These are phyloP conservation scores for Saguinus midas DNA, from an alignment of 2,113 vertebrate species.

Conservation along the genomic window DNA sequence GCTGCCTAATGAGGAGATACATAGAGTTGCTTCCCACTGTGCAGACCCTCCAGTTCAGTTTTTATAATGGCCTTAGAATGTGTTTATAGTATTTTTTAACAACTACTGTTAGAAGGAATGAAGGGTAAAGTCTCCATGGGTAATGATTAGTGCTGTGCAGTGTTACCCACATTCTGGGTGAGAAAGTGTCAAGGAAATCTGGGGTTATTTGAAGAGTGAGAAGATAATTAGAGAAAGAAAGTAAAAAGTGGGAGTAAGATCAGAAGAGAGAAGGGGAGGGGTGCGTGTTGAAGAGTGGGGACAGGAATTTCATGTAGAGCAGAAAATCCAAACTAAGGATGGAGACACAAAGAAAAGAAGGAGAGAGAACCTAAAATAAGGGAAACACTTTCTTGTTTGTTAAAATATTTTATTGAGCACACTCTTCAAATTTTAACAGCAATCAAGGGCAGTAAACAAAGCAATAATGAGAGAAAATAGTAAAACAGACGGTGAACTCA, in stretches of 20 bases:
- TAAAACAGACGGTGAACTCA: slow-evolving; percentile 80
- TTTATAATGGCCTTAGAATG: slow-evolving; percentile 83
- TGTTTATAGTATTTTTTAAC: slow-evolving; percentile 86
- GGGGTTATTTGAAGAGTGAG: slow-evolving; percentile 52
- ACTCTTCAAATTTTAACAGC: not conserved
- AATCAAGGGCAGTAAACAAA: not conserved
- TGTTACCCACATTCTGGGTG: slow-evolving; percentile 55
- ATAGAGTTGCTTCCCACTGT: slow-evolving; percentile 70
- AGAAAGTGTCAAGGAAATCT: slow-evolving; percentile 67
- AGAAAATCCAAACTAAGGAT: not conserved
- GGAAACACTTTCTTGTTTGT: not conserved
- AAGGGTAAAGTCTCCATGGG: slow-evolving; percentile 65
- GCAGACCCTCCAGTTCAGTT: slow-evolving; percentile 80
- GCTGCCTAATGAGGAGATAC: slow-evolving; percentile 83
- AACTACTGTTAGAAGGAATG: slow-evolving; percentile 75
- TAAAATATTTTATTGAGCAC: not conserved
- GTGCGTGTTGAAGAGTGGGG: not conserved
- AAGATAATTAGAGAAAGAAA: slow-evolving; percentile 63
- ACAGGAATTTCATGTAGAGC: not conserved
- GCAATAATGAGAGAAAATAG: not conserved
- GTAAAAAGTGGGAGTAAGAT: not conserved
- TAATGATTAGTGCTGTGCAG: slow-evolving; percentile 50
- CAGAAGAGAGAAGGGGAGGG: slow-evolving; percentile 25
- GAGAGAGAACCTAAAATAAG: not conserved
- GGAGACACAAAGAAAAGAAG: not conserved